Percentiles rank a stretch among this genome's conserved stretches.
Evolutionary conservation across 37 sponge, comb jelly and placozoan species (phyloP).

Genomic region (Geodia barretti): DNA sequence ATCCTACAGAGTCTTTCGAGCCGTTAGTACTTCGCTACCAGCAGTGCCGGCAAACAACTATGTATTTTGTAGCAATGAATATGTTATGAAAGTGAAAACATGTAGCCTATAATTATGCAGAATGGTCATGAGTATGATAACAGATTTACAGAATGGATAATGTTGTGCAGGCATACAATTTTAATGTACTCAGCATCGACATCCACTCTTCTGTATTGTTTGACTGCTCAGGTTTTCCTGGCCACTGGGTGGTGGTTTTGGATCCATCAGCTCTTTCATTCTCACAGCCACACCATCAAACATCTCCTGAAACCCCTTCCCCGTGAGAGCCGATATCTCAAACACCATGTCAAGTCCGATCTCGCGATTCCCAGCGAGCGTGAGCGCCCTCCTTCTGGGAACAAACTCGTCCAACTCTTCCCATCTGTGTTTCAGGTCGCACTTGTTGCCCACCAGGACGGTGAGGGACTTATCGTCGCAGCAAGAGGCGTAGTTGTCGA

Average conservation of each 20-base stretch:
- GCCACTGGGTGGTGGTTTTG: too few relatives aligned
- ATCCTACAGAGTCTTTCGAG: too few relatives aligned
- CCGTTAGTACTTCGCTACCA: too few relatives aligned
- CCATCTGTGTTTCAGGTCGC: conserved; percentile 29
- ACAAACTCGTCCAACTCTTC: conserved; percentile 17
- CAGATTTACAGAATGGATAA: neutral
- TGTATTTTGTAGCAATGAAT: too few relatives aligned
- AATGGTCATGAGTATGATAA: neutral
- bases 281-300: conserved; percentile 61
- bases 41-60: too few relatives aligned
- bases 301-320: conserved; percentile 54
- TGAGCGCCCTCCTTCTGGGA: neutral
- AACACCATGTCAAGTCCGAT: conserved; percentile 63
- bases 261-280: conserved; percentile 22
- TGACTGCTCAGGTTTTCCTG: too few relatives aligned
- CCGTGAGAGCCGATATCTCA: conserved; percentile 55
- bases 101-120: neutral
- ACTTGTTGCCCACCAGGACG: conserved; percentile 63
- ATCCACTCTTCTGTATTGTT: conserved; percentile 11
- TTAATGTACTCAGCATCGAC: neutral
- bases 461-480: neutral
- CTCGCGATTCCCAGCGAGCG: conserved; percentile 58
- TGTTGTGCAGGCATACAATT: neutral
- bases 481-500: conserved; percentile 14
- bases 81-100: too few relatives aligned